These are phyloP conservation scores for Cnemophilus loriae DNA, from an alignment of 2,113 vertebrate species.

Conservation along the genomic window DNA sequence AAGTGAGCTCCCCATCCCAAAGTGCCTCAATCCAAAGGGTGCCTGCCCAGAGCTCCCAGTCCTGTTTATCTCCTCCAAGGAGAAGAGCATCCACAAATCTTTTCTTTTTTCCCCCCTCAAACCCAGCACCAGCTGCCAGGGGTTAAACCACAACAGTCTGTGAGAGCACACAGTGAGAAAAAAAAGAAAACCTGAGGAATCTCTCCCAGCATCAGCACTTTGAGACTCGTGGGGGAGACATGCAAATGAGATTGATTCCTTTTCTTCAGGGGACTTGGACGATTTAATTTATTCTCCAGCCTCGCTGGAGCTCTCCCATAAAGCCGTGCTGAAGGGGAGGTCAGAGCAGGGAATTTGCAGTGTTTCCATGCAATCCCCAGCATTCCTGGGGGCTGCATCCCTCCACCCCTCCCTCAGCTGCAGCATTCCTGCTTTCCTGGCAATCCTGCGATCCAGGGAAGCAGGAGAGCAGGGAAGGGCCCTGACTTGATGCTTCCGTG, in stretches of 20 bases:
- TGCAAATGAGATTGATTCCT: background rate
- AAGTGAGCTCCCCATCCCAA: background rate
- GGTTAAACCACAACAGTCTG: background rate
- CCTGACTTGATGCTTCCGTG: background rate
- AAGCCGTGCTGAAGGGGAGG: background rate
- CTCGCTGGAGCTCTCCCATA: background rate
- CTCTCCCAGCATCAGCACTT: background rate
- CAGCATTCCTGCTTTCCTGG: background rate
- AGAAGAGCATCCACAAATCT: background rate
- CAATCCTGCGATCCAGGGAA: background rate
- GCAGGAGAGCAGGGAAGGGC: background rate
- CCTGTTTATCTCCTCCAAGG: background rate
- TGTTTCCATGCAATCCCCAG: background rate
- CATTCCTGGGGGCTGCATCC: background rate
- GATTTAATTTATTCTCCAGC: background rate
- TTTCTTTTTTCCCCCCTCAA: too few relatives aligned
- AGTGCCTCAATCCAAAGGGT: background rate
- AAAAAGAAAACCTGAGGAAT: background rate
- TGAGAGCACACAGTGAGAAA: background rate
- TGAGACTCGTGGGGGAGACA: background rate
- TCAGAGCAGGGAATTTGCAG: background rate
- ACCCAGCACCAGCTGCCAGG: background rate
- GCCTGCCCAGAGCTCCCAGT: background rate
- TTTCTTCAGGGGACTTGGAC: background rate
- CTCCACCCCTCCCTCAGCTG: background rate